These are phyloP conservation scores for roundworm (Caenorhabditis elegans) DNA, from an alignment of 1,140 invertebrate species.

Conservation along the genomic window DNA sequence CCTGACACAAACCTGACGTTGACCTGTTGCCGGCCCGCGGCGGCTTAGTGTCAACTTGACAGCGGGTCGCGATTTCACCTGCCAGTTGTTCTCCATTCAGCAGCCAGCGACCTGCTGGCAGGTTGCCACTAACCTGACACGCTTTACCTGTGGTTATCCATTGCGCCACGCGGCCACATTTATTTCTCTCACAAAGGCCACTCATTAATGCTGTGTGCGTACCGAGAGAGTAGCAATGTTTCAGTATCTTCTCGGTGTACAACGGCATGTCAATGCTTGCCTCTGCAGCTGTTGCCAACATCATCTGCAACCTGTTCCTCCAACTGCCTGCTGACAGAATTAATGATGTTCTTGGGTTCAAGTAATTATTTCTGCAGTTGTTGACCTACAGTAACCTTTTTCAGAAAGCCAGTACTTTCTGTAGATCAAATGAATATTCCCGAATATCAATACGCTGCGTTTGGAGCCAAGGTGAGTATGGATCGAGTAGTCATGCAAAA, in stretches of 20 bases:
- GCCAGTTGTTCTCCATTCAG: no score
- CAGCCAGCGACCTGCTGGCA: no score
- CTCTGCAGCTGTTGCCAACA: constrained; percentile 17
- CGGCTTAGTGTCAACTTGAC: no score
- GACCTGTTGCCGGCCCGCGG: no score
- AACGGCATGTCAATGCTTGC: constrained; percentile 23
- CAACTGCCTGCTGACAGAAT: background rate
- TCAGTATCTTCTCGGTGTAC: constrained; percentile 17
- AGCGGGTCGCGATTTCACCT: no score
- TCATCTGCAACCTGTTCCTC: background rate
- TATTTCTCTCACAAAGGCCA: background rate
- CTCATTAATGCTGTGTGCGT: background rate
- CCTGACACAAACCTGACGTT: no score
- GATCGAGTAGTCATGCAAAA: no score
- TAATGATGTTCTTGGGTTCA: background rate
- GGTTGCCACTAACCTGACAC: no score
- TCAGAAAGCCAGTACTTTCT: background rate
- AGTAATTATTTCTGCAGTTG: background rate
- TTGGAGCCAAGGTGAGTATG: background rate
- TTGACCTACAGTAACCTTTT: background rate
- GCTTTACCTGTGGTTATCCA: no score
- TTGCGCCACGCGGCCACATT: constrained; percentile 53
- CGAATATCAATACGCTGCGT: background rate
- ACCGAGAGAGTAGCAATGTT: background rate
- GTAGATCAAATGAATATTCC: background rate